Base-by-base conservation (phyloP, 2,113 vertebrate species). In the Microcebus tavaratra region DNA sequence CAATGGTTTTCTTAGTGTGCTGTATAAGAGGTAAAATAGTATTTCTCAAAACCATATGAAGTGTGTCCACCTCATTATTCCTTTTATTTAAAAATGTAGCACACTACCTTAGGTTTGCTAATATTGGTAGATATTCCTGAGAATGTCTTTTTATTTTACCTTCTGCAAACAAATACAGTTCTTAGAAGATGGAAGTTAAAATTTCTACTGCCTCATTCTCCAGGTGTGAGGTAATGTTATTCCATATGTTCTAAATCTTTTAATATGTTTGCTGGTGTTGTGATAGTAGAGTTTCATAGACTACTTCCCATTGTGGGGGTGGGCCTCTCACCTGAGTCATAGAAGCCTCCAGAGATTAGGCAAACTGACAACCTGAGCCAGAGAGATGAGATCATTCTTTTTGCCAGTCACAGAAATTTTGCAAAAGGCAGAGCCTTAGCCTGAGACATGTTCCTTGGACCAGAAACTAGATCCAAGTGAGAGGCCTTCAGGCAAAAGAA, bases 321-420 rank as follows among this genome's bases (percentile, higher is more conserved):
- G 45, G 42, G 27, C 70, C 80, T 70, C 93, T 75, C 92, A 93
- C 90, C 89, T 93, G 96, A 94, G 94, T 91, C 91, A 76, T 0
- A 57, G 89, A 83, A 92, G 17, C 17, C 34, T 91, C 34, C 34
- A 72, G 87, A 76, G 53, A 84, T 95, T 75, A 65, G 61, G 61
- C 79, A 94, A 95, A 63, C 83, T 92, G 59, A 78, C 72, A 94
- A 68, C 45, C 48, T 78, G 50, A 96, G 88, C 55, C 91, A 91
- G 57, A 27, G 50, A 88, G 70, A 88, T 97, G 96, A 96, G 29
- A 63, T 97, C 96, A 97, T 89, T 92, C 72, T 91, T 83, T 86
- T 57, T 45, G 25, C 57, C 72, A 90, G 36, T 63, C 53, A 48
- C 23, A 63, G 57, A 45, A 29, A 25, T 76, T 72, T 63, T 57